phyloP scores from a whole-genome alignment of 2,113 vertebrate species.

The Vanacampus margaritifer region DNA sequence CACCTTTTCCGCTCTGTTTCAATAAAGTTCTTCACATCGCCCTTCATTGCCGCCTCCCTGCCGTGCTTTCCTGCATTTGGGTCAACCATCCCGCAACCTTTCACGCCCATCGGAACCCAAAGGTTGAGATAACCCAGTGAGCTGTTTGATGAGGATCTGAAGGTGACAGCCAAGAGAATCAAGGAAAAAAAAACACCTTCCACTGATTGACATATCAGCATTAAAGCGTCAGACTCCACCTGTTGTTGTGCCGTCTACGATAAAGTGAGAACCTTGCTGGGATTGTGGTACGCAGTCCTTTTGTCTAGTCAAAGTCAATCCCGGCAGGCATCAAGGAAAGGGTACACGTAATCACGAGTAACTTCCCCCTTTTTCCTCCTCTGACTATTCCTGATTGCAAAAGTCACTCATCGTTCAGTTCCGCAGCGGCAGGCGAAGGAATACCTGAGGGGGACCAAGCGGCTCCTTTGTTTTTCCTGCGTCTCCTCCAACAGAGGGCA shows the following conservation, averaged over 20 bases:
- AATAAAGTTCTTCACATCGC: no score
- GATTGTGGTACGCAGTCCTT: background rate
- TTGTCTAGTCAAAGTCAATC: background rate
- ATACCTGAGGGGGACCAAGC: constrained; percentile 46
- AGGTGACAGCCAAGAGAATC: background rate
- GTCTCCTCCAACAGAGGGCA: constrained; percentile 61
- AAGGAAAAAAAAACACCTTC: background rate
- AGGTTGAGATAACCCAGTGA: background rate
- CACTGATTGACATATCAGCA: background rate
- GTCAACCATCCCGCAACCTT: no score
- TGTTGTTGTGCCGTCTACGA: background rate
- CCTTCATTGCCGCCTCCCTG: no score
- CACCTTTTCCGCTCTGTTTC: no score
- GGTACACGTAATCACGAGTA: constrained; percentile 12
- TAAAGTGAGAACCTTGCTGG: background rate
- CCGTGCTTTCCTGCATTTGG: no score
- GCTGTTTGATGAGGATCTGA: background rate
- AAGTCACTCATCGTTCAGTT: constrained; percentile 28
- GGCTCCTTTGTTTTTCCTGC: constrained; percentile 58
- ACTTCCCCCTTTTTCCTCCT: constrained; percentile 27
- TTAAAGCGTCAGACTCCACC: background rate
- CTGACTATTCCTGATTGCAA: constrained; percentile 4
- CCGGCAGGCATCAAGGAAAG: background rate
- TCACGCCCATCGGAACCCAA: no score
- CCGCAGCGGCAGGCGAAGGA: constrained; percentile 30